Conservation (phyloP, 2,113 vertebrate genomes). For the Macrotus californicus region DNA sequence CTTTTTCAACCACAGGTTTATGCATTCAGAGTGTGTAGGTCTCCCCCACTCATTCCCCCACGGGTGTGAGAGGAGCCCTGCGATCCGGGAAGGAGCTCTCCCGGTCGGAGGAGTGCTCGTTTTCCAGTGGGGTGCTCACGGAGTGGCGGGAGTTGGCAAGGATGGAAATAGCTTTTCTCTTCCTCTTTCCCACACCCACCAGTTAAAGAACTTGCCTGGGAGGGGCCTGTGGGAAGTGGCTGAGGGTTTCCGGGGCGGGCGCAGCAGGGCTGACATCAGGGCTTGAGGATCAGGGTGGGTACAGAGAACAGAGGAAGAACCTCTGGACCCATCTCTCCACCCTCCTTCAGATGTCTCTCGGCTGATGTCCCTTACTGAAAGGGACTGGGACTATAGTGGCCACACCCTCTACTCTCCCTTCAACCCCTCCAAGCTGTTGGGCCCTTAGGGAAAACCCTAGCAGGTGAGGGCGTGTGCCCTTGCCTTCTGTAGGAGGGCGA, state of each 20-base stretch:
- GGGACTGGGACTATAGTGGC: background rate
- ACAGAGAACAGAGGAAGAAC: background rate
- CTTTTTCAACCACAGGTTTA: constrained; percentile 21
- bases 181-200: constrained; percentile 13
- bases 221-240: background rate
- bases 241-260: background rate
- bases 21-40: background rate
- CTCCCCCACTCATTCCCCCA: background rate
- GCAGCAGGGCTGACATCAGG: background rate
- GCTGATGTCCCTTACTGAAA: background rate
- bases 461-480: background rate
- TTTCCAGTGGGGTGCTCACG: background rate
- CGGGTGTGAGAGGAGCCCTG: background rate
- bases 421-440: background rate
- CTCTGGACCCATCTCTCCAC: background rate
- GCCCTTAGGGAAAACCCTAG: background rate
- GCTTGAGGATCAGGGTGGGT: background rate
- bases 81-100: background rate
- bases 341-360: background rate
- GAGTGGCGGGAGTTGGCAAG: background rate
- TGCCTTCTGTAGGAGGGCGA: background rate
- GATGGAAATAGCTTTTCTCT: constrained; percentile 22
- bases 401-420: too few species aligned
- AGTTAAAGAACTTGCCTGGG: constrained; percentile 6
- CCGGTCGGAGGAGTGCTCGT: background rate